phyloP scores from a whole-genome alignment of 92 coral and sea anemone genomes.

The Palythoa caribaeorum region DNA sequence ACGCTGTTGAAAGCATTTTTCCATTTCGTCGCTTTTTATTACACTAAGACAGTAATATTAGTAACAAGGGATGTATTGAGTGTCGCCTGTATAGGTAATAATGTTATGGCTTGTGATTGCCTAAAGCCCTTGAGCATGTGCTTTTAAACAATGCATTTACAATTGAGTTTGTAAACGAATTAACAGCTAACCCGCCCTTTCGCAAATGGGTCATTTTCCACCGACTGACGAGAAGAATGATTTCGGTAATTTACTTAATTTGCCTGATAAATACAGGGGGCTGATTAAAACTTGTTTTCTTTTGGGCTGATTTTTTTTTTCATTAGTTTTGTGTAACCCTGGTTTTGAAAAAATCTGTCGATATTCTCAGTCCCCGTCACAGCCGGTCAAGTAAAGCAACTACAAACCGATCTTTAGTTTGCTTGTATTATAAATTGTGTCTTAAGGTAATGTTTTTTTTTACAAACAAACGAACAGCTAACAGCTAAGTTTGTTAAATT shows the following conservation, averaged over 20 bases:
- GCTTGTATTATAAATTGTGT: not conserved
- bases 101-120: slow-evolving; percentile 40
- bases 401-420: not conserved
- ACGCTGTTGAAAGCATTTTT: slow-evolving; percentile 41
- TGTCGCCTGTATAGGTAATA: not conserved
- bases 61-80: not conserved
- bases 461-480: not conserved
- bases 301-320: not conserved
- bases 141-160: slow-evolving; percentile 32
- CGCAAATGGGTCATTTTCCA: slow-evolving; percentile 45
- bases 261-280: slow-evolving; percentile 26
- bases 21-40: slow-evolving; percentile 16
- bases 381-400: not conserved
- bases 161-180: slow-evolving; percentile 47
- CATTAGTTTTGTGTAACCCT: not conserved
- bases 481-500: not conserved
- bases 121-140: slow-evolving; percentile 50
- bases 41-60: slow-evolving; percentile 30
- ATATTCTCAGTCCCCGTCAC: not conserved
- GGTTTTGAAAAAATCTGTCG: not conserved
- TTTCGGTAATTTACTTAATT: slow-evolving; percentile 38
- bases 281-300: not conserved
- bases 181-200: slow-evolving; percentile 49
- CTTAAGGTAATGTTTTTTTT: not conserved
- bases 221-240: slow-evolving; percentile 10